phyloP scores from a whole-genome alignment of 2,113 vertebrate species.

The Prietella phreatophila region DNA sequence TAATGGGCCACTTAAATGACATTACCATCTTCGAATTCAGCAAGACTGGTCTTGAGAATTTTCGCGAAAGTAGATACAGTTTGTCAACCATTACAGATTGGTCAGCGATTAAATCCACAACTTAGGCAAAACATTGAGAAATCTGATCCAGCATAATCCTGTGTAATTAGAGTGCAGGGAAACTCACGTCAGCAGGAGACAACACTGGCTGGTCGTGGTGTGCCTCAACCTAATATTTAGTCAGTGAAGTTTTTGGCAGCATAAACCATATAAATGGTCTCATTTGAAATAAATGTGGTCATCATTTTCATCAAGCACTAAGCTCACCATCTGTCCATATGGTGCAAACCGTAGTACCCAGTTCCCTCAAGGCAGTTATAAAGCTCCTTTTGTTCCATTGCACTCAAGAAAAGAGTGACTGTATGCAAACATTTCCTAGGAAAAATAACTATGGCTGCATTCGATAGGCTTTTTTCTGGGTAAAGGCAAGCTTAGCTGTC shows the following conservation, averaged over 20 bases:
- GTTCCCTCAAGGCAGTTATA: conserved; percentile 57
- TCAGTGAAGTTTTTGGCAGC: conserved; percentile 53
- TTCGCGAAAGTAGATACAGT: conserved; percentile 16
- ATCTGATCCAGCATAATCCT: conserved; percentile 15
- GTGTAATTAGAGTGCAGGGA: conserved; percentile 8
- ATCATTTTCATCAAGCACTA: conserved; percentile 55
- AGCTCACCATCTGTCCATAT: conserved; percentile 60
- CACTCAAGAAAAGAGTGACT: conserved; percentile 63
- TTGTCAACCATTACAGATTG: conserved; percentile 30
- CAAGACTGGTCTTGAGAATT: conserved; percentile 12
- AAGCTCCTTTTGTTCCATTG: conserved; percentile 71
- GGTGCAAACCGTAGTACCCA: conserved; percentile 48
- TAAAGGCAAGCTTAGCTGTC: conserved; percentile 44
- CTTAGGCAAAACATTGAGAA: conserved; percentile 7
- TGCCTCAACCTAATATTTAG: conserved; percentile 59
- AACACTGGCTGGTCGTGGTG: conserved; percentile 14
- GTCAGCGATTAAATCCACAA: conserved; percentile 13
- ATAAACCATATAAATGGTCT: conserved; percentile 43
- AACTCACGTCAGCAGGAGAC: conserved; percentile 5
- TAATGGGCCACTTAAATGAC: conserved; percentile 34
- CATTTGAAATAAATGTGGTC: conserved; percentile 61
- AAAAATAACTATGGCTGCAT: conserved; percentile 60
- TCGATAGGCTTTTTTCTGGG: conserved; percentile 33
- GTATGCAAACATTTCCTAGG: conserved; percentile 61
- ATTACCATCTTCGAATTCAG: conserved; percentile 17